Conservation (phyloP, 2,888 invertebrate genomes). For the Siphlonurus alternatus region DNA sequence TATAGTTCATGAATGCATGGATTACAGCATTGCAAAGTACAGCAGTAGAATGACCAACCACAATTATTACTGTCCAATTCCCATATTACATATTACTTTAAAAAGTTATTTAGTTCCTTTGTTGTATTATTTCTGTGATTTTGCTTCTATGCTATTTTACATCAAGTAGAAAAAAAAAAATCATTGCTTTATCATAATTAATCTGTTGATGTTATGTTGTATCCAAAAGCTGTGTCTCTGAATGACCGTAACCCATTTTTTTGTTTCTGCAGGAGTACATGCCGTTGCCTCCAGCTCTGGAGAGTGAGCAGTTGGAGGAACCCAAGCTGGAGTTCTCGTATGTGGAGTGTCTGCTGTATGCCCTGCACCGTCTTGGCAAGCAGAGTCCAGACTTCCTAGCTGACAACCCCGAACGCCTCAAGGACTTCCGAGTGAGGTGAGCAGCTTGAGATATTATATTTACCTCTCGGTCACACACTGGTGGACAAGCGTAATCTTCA, state of each 20-base stretch:
- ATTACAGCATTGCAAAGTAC: too few relatives aligned
- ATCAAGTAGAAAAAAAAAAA: not conserved
- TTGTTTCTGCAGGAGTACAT: slow-evolving; percentile 51
- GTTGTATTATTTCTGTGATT: too few relatives aligned
- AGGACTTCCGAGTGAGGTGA: slow-evolving; percentile 57
- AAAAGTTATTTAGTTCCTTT: too few relatives aligned
- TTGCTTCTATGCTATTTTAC: not conserved
- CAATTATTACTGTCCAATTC: too few relatives aligned
- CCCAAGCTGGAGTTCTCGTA: slow-evolving; percentile 86
- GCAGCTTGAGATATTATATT: too few relatives aligned
- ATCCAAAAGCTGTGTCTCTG: not conserved
- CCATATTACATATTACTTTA: too few relatives aligned
- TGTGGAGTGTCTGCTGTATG: slow-evolving; percentile 77
- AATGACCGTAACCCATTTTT: slow-evolving; percentile 6
- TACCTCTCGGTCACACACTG: not conserved
- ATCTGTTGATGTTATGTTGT: too few relatives aligned
- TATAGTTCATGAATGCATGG: too few relatives aligned
- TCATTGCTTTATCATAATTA: not conserved
- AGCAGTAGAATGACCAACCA: too few relatives aligned
- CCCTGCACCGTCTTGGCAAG: slow-evolving; percentile 55
- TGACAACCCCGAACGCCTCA: slow-evolving; percentile 55
- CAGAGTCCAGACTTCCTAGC: slow-evolving; percentile 60
- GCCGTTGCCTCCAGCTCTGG: slow-evolving; percentile 57
- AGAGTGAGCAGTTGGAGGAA: slow-evolving; percentile 39
- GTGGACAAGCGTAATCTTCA: too few relatives aligned